phyloP scores from a whole-genome alignment of 2,113 vertebrate genomes.

The Rhabdornis inornatus region DNA sequence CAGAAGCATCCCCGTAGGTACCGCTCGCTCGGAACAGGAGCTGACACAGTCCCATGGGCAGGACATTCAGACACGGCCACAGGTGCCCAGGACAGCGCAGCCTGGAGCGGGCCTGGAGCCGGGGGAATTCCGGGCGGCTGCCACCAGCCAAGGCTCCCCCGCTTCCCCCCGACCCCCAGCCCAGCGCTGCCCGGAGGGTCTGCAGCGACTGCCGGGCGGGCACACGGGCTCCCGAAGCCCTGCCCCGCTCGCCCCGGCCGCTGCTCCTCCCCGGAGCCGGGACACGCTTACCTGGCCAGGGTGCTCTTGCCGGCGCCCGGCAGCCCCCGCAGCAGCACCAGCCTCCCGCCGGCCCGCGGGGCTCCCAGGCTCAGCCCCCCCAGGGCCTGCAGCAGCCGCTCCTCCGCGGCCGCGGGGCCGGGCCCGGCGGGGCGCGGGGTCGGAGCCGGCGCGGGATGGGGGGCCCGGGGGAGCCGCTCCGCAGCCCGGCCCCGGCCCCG shows the following conservation, averaged over 20 bases:
- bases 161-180: accelerated
- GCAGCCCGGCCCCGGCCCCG: no score
- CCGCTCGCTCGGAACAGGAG: accelerated
- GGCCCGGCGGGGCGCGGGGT: not conserved
- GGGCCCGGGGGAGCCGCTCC: no score
- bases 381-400: slow-evolving; percentile 58
- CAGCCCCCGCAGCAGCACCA: slow-evolving; percentile 78
- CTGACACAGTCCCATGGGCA: accelerated
- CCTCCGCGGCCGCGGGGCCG: slow-evolving; percentile 40
- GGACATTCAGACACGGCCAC: accelerated
- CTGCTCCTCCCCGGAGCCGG: not conserved
- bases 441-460: not conserved
- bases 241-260: no score
- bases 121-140: not conserved
- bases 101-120: not conserved
- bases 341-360: slow-evolving; percentile 32
- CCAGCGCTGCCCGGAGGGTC: accelerated
- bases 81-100: no score
- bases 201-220: not conserved
- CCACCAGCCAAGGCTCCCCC: accelerated
- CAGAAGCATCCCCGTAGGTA: not conserved
- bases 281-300: slow-evolving; percentile 73
- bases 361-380: slow-evolving; percentile 20
- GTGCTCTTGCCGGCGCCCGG: slow-evolving; percentile 78
- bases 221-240: not conserved